Base-by-base conservation (phyloP, 2,888 invertebrate species). In the Heliconius charithonia region DNA sequence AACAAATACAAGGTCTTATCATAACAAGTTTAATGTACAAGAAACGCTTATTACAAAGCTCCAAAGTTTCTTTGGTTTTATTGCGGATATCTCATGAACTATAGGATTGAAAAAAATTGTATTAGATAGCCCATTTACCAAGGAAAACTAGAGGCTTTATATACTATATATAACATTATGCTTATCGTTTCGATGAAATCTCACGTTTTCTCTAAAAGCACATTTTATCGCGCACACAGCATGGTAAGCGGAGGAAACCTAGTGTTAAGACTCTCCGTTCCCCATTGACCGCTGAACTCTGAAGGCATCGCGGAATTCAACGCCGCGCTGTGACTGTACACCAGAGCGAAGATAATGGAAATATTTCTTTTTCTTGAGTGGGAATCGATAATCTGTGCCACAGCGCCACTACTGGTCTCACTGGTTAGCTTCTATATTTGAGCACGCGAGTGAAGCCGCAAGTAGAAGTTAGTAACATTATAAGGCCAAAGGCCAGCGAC, bases 1-100 rank as follows among this genome's bases (percentile, higher is more conserved):
- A 67, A 67, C 7, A 25, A 41, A 69, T 41, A 69, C 69, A 69
- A 69, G 69, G 69, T 45, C 41, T 69, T 45, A n/a, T 67, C 63
- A 41, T 25, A 69, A 45, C 69, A 25, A 69, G 69, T 45, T 69
- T 25, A 51, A 41, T 16, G 63, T 27, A 63, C 27, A 63, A 59
- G 27, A 63, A 7, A 27, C 16, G 16, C 16, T 63, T 51, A 51
- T 22, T 51, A 51, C 4, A 51, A 51, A 51, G 22, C 7, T 51
- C 22, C 6, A 51, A 19, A 51, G 19, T 51, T 51, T 51, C 6
- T 51, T 19, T 51, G 19, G 45, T 51, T 45, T n/a, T 45, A n/a
- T 59, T 9, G 3, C n/a, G 10, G 22, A 7, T 59, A 25, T 62
- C 22, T 62, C 13, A 62, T 12, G 13, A 62, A 62, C 62, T n/a